Base-by-base conservation (phyloP, 92 coral and sea anemone genomes). In the Palythoa heliodiscus region DNA sequence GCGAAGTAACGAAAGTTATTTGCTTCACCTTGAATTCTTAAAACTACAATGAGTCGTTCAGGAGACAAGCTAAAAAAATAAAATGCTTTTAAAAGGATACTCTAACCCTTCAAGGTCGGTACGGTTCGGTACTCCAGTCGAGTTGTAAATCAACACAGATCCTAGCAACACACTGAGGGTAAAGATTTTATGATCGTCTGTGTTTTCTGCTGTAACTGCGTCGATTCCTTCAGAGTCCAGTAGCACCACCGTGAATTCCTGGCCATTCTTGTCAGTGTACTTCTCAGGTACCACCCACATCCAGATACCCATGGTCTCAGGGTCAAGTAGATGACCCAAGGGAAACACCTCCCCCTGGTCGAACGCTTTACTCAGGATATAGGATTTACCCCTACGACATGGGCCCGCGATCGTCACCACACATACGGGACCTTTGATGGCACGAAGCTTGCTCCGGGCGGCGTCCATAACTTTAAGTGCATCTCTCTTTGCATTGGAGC, bases 151-250 rank as follows among this genome's bases (percentile, higher is more conserved):
- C 20, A 94, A 84, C 73, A 92, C 90, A 0, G 95, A 92, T 0
- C 93, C 90, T 58, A 94, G 74, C 53, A 94, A 81, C 5, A 94
- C 92, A 1, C 94, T 90, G 67, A 94, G 83, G 5, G 95, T 93
- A 50, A 92, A 90, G 58, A 94, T 85, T 58, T 86, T 82, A 57
- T 92, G 76, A 69, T 94, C 98, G 24, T 92, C 93, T 23, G 69
- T 82, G 29, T 83, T 87, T 60, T 88, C 81, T 12, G 93, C 71
- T 23, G 66, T 71, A 2, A 88, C 92, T 11, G 98, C 87, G 64
- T 94, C 93, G 23, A 91, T 92, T 54, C 95, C 98, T 48, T 92
- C 98, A 8, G 98, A 92, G 82, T 94, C 98, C 29, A 94, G 75
- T 73, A 94, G 91, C 35, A 94, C 91, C 67, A 94, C 93, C 12